phyloP scores from a whole-genome alignment of 2,797 vertebrate genomes.

The Ispidina picta region DNA sequence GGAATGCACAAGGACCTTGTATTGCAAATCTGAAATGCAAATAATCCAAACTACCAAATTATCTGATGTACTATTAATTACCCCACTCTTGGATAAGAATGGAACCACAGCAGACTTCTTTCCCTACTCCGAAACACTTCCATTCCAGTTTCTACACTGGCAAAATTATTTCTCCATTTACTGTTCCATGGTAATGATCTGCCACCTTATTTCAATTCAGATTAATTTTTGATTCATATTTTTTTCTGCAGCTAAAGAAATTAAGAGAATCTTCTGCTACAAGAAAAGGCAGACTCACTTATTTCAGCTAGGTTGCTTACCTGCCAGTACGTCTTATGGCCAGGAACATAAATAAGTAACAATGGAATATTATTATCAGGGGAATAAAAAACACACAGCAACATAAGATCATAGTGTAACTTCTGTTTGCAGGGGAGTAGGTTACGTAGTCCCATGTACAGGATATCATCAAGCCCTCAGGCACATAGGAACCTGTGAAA shows the following conservation, averaged over 20 bases:
- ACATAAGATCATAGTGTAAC: slow-evolving; percentile 79
- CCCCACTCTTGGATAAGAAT: neutral
- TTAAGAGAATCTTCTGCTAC: neutral
- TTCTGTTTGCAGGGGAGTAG: slow-evolving; percentile 74
- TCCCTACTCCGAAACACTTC: neutral
- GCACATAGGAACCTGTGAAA: slow-evolving; percentile 78
- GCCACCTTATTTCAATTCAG: neutral
- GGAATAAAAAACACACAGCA: slow-evolving; percentile 78
- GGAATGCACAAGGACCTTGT: neutral
- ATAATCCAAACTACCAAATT: neutral
- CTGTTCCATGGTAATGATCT: neutral
- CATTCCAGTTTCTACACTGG: neutral
- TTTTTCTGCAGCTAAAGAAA: neutral
- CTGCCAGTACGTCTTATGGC: slow-evolving; percentile 75
- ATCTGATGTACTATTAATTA: neutral
- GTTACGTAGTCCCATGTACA: slow-evolving; percentile 78
- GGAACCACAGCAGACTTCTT: neutral
- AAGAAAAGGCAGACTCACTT: neutral
- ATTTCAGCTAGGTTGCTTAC: slow-evolving; percentile 47
- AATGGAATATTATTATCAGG: slow-evolving; percentile 72
- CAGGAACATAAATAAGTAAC: slow-evolving; percentile 75
- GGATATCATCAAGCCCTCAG: slow-evolving; percentile 79
- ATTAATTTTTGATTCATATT: neutral
- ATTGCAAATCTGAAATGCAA: neutral
- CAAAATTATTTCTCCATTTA: neutral